Evolutionary conservation across 2,113 vertebrate species (phyloP), one percentile per base, ranked within the genome.

Genomic region (Colaptes auratus): DNA sequence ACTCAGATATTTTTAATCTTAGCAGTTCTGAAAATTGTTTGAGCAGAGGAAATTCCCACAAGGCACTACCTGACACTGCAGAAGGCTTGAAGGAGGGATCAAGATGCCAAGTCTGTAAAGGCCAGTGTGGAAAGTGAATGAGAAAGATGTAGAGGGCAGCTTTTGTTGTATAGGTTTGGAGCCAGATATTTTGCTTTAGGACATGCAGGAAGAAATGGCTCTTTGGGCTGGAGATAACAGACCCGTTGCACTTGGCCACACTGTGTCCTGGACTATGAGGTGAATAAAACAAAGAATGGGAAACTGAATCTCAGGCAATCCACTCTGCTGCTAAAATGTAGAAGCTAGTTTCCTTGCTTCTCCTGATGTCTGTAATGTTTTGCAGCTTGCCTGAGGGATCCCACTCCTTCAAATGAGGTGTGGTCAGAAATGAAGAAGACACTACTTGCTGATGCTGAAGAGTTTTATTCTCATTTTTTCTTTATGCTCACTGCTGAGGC

Each of bases 231-330:
- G 10, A 61, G 30, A 78, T 93, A 83, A 72, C 7, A 92, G 33
- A 35, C 21, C 56, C 7, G 7, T 28, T 75, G 50, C n/a, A 48
- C 0, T 0, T 78, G 44, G n/a, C n/a, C 0, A 0, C 2, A 1
- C 52, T 90, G 19, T 86, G 82, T 42, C 63, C 18, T 17, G 67
- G 50, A 63, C 18, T 7, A 36, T 42, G 48, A 16, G 24, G 35
- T 72, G 24, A 61, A 61, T 86, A 39, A 92, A 90, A 58, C 17
- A 90, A 88, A 82, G 36, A 77, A 30, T 7, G 16, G n/a, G 70
- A 77, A 91, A 33, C 5, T 5, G 65, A 70, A 7, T 72, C 53
- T 90, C 21, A 67, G 36, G 20, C 33, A 81, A 65, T 30, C 30
- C 5, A 7, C 33, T 67, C 8, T 80, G 52, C 65, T 2, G 2